Conservation (phyloP, 2,888 invertebrate species). For the Cordilura impudica region DNA sequence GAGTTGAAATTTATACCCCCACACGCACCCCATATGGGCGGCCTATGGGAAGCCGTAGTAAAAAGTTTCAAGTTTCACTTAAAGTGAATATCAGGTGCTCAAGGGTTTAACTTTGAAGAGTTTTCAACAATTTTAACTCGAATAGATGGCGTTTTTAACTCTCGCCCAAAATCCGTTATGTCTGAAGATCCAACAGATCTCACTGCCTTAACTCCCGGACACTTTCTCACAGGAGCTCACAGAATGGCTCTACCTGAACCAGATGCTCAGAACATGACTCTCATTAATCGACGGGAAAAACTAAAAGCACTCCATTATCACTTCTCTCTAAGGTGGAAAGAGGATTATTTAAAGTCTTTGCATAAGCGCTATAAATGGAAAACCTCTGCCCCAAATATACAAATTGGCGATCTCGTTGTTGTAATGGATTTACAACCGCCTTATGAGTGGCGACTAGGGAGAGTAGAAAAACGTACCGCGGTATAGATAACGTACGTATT, state of each 20-base stretch:
- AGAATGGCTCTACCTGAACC: background rate
- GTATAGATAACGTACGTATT: too few relatives aligned
- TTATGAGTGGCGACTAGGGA: background rate
- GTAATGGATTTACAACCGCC: background rate
- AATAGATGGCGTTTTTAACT: conserved; percentile 18
- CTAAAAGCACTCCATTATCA: background rate
- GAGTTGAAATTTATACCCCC: conserved; percentile 2
- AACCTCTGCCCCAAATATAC: background rate
- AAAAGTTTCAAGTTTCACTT: too few relatives aligned
- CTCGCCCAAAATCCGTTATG: conserved; percentile 6
- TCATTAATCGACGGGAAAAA: background rate
- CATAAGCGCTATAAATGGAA: background rate
- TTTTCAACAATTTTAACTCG: conserved; percentile 13
- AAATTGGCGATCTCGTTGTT: background rate
- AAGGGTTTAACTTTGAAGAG: conserved; percentile 29
- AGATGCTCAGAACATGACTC: background rate
- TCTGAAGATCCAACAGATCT: background rate
- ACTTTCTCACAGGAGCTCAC: background rate
- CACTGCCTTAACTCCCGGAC: background rate
- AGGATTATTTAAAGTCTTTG: background rate
- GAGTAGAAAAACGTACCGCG: background rate
- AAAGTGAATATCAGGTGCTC: too few relatives aligned
- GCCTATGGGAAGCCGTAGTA: too few relatives aligned
- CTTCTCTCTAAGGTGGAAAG: background rate
- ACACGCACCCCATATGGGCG: background rate